These are phyloP conservation scores for Hyperoodon ampullatus DNA, from an alignment of 2,113 vertebrate species.

Conservation along the genomic window DNA sequence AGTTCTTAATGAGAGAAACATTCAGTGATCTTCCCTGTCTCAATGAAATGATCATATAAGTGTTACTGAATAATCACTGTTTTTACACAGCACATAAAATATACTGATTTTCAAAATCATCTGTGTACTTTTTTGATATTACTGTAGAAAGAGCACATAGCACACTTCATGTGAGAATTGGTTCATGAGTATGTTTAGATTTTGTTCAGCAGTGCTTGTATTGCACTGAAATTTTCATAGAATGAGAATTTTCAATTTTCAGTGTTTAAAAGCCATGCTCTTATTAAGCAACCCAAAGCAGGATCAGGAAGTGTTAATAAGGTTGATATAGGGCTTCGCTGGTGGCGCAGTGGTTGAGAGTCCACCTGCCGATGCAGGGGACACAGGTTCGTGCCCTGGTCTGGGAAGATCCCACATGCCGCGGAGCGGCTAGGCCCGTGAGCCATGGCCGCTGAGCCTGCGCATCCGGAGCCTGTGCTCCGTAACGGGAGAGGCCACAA, in stretches of 20 bases:
- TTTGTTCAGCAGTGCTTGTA: background rate
- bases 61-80: background rate
- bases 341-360: too few species aligned
- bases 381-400: too few species aligned
- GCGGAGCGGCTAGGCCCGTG: rapidly evolving
- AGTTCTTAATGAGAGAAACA: background rate
- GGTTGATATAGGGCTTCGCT: background rate
- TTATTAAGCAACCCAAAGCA: background rate
- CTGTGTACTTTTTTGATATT: background rate
- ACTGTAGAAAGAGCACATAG: background rate
- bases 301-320: background rate
- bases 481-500: too few species aligned
- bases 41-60: background rate
- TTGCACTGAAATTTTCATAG: background rate
- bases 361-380: too few species aligned
- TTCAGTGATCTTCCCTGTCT: background rate
- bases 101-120: background rate
- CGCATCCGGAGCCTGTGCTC: rapidly evolving
- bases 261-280: background rate
- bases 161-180: background rate
- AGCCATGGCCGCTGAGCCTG: too few species aligned
- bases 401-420: too few species aligned
- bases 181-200: background rate
- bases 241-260: background rate
- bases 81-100: background rate